phyloP scores from a whole-genome alignment of 2,113 vertebrate genomes.

The Pseudorasbora parva region DNA sequence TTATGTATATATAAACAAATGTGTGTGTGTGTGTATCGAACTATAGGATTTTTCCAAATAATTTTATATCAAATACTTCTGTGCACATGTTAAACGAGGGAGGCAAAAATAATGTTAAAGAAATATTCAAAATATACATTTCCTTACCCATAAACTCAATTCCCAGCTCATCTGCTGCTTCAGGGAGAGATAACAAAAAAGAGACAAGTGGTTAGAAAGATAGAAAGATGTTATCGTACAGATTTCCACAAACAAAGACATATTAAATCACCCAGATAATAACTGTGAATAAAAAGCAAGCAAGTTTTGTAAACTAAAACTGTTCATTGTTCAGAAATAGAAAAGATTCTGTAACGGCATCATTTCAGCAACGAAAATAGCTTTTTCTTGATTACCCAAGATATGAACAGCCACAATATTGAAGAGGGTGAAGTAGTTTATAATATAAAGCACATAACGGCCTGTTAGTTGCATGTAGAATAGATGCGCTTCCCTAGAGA shows the following conservation, averaged over 20 bases:
- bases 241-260: constrained; percentile 30
- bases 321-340: constrained; percentile 7
- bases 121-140: constrained; percentile 12
- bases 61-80: background rate
- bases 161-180: constrained; percentile 78
- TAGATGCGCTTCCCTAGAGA: constrained; percentile 26
- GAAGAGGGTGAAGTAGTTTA: constrained; percentile 42
- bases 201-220: constrained; percentile 42
- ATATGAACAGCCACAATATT: constrained; percentile 17
- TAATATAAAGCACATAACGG: constrained; percentile 29
- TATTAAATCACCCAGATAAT: constrained; percentile 32
- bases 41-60: background rate
- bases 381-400: constrained; percentile 34
- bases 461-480: constrained; percentile 29
- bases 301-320: constrained; percentile 31
- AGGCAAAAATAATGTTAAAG: constrained; percentile 30
- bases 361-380: constrained; percentile 50
- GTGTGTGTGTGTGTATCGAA: no score
- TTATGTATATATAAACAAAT: no score
- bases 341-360: constrained; percentile 24
- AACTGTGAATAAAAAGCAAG: constrained; percentile 21
- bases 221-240: constrained; percentile 25
- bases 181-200: constrained; percentile 25
- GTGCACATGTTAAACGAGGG: no score
- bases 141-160: constrained; percentile 83